Evolutionary conservation across 2,888 invertebrate species (phyloP).

Genomic region (Ptilodon capucinus): DNA sequence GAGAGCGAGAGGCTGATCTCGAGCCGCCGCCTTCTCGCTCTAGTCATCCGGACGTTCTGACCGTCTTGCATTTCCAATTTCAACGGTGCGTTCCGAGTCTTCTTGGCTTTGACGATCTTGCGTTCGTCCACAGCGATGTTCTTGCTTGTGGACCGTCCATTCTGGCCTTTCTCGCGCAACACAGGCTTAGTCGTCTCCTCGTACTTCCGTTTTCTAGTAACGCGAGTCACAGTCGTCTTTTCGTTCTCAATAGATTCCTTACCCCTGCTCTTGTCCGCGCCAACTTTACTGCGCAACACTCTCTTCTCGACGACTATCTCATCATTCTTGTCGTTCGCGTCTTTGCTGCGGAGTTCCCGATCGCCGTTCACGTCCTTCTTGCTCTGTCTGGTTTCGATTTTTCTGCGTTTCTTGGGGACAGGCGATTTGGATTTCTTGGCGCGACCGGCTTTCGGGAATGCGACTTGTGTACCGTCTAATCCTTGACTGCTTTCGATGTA

Average conservation of each 20-base stretch:
- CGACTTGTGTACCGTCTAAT: conserved; percentile 62
- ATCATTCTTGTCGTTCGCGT: conserved; percentile 28
- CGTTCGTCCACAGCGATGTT: conserved; percentile 40
- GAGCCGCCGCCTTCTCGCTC: conserved; percentile 59
- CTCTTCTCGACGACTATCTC: conserved; percentile 29
- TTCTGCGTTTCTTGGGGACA: conserved; percentile 67
- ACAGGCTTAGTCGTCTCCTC: conserved; percentile 65
- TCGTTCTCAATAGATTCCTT: conserved; percentile 77
- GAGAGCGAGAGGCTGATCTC: conserved; percentile 69
- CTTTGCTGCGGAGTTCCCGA: conserved; percentile 48
- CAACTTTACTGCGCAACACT: conserved; percentile 34
- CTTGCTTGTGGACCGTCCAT: conserved; percentile 53
- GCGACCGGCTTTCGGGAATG: conserved; percentile 60
- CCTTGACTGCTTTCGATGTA: conserved; percentile 71
- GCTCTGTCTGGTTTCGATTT: conserved; percentile 48
- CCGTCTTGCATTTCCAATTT: conserved; percentile 37
- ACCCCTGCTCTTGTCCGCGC: conserved; percentile 44
- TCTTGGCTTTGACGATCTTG: conserved; percentile 56
- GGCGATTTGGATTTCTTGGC: conserved; percentile 57
- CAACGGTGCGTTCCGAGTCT: conserved; percentile 34
- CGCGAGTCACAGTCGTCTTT: conserved; percentile 49
- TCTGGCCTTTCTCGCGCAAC: conserved; percentile 72
- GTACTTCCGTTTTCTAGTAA: conserved; percentile 60
- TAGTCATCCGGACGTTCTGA: conserved; percentile 61
- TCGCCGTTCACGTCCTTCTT: conserved; percentile 41